Evolutionary conservation across 35 echinoderm and acorn worm genomes (phyloP), one percentile per base, ranked within the genome.

Genomic region (Hemicentrotus pulcherrimus): DNA sequence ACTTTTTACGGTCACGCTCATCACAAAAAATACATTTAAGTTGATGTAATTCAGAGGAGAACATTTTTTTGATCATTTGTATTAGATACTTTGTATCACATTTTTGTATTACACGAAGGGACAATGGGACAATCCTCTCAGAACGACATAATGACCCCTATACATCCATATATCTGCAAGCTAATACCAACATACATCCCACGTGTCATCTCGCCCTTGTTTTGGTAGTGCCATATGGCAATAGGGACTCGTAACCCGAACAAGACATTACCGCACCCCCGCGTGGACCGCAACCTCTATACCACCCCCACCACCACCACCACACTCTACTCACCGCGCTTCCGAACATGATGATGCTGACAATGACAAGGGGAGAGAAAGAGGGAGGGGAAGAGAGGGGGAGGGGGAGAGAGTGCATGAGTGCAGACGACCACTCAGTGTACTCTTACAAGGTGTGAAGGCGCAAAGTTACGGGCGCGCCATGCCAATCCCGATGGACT

Each of bases 401-500:
- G 65, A n/a, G 19, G 4, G 65, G 0, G 19, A 78, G 61, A 24
- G 61, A 28, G 18, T 24, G 16, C 15, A 90, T 16, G n/a, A 16
- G 88, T 18, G 88, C 88, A 46, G 88, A 46, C 88, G 88, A 41
- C 88, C 88, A 90, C 88, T 8, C 5, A 58, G 28, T 93, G 48
- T 58, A 93, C 91, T 93, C 91, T 78, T 93, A 14, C 46, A 31
- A 93, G 91, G 91, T 93, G 91, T 93, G 91, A 93, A 93, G 91
- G 91, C 48, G 91, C 91, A 47, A 93, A 93, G 48, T 50, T 31
- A 47, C 91, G 91, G 91, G 91, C 91, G 45, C 91, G 91, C 91
- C 91, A 93, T 93, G 32, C 14, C 30, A 47, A 58, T 93, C 91
- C 91, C 91, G 46, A 47, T 58, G 91, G 91, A 93, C 91, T 15